Percentiles rank a stretch among this genome's conserved stretches.
Conservation (phyloP, 2,888 invertebrate genomes). For the Druceiella hillmani region DNA sequence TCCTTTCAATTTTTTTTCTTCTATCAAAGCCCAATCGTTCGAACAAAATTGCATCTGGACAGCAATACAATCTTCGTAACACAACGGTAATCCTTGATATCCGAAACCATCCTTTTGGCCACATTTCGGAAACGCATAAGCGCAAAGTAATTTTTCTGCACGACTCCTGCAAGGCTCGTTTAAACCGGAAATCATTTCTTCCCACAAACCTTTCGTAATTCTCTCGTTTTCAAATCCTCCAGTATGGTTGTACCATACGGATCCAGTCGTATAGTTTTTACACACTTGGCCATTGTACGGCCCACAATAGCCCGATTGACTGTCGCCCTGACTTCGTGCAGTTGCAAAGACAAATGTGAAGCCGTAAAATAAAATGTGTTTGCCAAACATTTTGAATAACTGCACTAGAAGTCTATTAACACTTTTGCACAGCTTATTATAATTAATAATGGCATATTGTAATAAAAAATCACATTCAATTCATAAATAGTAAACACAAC, state of each 20-base stretch:
- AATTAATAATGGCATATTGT: no score
- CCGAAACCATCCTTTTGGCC: constrained; percentile 61
- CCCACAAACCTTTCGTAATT: constrained; percentile 78
- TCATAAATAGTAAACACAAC: no score
- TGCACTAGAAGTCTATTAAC: no score
- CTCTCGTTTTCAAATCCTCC: constrained; percentile 79
- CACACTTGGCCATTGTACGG: constrained; percentile 83
- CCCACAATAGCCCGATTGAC: constrained; percentile 85
- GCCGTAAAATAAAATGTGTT: no score
- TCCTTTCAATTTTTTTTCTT: constrained; percentile 77
- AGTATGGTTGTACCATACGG: constrained; percentile 74
- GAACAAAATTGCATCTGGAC: constrained; percentile 88
- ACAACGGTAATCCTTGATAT: constrained; percentile 66
- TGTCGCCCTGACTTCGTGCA: no score
- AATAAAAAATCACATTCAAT: no score
- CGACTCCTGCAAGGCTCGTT: constrained; percentile 80
- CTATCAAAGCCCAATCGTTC: constrained; percentile 87
- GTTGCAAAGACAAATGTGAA: no score
- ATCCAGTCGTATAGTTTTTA: constrained; percentile 60
- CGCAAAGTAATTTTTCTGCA: constrained; percentile 87
- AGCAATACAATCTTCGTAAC: constrained; percentile 92
- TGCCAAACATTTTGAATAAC: no score
- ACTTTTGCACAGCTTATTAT: no score
- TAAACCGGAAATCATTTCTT: constrained; percentile 74
- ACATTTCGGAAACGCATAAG: constrained; percentile 89